Percentiles rank a stretch among this genome's conserved stretches.
phyloP scores from a whole-genome alignment of 2,888 invertebrate species.

The Serripes groenlandicus region DNA sequence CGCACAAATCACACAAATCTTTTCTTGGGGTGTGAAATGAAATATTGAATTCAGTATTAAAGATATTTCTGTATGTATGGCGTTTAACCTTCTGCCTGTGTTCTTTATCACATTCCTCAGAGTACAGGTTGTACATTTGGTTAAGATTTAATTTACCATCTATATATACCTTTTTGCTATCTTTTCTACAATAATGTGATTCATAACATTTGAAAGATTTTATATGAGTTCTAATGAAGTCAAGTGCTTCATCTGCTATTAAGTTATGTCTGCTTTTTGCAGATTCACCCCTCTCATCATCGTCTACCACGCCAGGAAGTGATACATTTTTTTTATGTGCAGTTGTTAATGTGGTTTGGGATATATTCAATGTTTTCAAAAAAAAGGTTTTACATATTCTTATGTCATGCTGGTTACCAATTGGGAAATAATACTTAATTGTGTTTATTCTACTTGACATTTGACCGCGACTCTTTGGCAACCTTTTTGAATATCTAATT shows the following conservation, averaged over 20 bases:
- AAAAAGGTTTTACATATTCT: constrained; percentile 13
- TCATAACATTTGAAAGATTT: constrained; percentile 30
- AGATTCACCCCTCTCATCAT: constrained; percentile 22
- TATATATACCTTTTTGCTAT: constrained; percentile 24
- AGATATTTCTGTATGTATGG: constrained; percentile 35
- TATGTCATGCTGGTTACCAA: background rate
- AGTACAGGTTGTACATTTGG: constrained; percentile 34
- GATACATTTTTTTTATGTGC: background rate
- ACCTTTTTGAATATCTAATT: background rate
- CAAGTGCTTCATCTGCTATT: background rate
- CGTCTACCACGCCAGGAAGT: constrained; percentile 3
- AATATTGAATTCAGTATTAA: constrained; percentile 32
- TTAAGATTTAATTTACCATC: constrained; percentile 4
- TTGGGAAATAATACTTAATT: background rate
- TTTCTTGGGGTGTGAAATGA: constrained; percentile 38
- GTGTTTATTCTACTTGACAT: background rate
- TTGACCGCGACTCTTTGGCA: background rate
- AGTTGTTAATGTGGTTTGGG: constrained; percentile 4
- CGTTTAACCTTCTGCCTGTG: background rate
- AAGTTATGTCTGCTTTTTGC: constrained; percentile 13
- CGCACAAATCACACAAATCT: constrained; percentile 45
- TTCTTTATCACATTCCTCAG: constrained; percentile 8
- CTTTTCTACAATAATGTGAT: constrained; percentile 42
- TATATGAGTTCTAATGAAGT: constrained; percentile 26
- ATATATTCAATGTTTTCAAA: background rate